Evolutionary conservation across 2,113 vertebrate species (phyloP), one percentile per base, ranked within the genome.

Genomic region (Oplegnathus fasciatus): DNA sequence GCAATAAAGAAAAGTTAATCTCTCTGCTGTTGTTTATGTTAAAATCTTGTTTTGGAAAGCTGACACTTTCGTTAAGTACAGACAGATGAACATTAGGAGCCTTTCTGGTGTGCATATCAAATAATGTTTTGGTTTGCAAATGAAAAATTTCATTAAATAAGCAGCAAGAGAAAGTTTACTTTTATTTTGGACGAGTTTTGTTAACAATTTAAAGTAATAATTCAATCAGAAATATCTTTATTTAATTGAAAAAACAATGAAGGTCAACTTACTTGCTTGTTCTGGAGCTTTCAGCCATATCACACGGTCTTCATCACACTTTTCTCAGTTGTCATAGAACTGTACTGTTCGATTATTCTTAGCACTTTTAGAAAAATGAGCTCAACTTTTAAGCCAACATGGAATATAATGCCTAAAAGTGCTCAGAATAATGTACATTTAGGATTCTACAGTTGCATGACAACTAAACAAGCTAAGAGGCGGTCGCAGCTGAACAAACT

Each of bases 111-210:
- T 58, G 40, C 37, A 50, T 67, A 46, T 67, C 34, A 62, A 78
- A 54, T 66, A 28, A 40, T 52, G 10, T 34, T 52, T 86, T 60
- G 13, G 24, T 58, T 86, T 70, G 46, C 28, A 57, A 64, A 64
- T 32, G 1, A 58, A 5, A 62, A 17, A 50, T 50, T 58, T 77
- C 5, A 71, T 65, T 30, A n/a, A 50, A 58, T 32, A 48, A 42
- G 46, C 30, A 40, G 58, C 20, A 5, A 10, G 1, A 30, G 54
- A 65, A 48, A 68, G 61, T 15, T 37, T 24, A 50, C 52, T 74
- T 73, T 67, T 30, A 44, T 44, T 32, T 73, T 44, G 32, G 34
- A 34, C 28, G 6, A 37, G 34, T 9, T 62, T 62, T 32, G 6
- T 58, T 8, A 6, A 60, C 28, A 32, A 6, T 30, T 60, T 60